These are phyloP conservation scores for Nanger granti DNA, from an alignment of 2,113 vertebrate species.

Conservation along the genomic window DNA sequence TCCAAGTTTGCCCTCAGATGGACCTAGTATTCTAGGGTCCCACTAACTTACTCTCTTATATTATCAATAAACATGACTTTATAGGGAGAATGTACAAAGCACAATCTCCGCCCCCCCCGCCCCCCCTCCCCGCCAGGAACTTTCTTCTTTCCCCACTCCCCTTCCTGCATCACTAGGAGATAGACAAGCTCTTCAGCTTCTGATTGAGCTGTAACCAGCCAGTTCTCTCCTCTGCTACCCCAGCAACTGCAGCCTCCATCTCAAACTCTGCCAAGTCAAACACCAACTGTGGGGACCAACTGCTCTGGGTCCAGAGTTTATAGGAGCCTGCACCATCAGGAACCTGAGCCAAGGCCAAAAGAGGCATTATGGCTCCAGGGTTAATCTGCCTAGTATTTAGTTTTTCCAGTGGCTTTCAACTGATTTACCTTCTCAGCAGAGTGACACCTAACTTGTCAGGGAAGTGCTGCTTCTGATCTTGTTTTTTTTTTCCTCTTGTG, in stretches of 20 bases:
- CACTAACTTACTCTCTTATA: neutral
- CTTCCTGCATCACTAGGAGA: slow-evolving; percentile 63
- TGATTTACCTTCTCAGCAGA: neutral
- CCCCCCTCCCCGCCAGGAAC: neutral
- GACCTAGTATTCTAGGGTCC: neutral
- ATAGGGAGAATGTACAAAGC: slow-evolving; percentile 37
- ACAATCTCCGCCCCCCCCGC: neutral
- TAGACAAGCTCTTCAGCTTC: slow-evolving; percentile 30
- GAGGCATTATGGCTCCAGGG: accelerated
- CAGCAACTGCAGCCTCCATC: neutral
- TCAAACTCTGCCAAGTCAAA: slow-evolving; percentile 50
- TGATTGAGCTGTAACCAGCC: neutral
- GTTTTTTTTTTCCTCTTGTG: neutral
- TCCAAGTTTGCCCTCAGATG: neutral
- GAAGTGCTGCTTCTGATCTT: neutral
- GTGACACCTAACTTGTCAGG: too few relatives aligned
- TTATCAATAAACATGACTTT: neutral
- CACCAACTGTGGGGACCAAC: neutral
- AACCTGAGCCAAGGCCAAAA: neutral
- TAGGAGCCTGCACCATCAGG: neutral
- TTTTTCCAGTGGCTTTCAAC: neutral
- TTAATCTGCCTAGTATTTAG: accelerated
- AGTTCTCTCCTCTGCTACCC: slow-evolving; percentile 31
- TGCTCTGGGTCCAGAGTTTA: slow-evolving; percentile 3
- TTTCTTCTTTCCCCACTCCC: slow-evolving; percentile 35